These are phyloP conservation scores for Thunnus thynnus DNA, from an alignment of 2,113 vertebrate species.

Conservation along the genomic window DNA sequence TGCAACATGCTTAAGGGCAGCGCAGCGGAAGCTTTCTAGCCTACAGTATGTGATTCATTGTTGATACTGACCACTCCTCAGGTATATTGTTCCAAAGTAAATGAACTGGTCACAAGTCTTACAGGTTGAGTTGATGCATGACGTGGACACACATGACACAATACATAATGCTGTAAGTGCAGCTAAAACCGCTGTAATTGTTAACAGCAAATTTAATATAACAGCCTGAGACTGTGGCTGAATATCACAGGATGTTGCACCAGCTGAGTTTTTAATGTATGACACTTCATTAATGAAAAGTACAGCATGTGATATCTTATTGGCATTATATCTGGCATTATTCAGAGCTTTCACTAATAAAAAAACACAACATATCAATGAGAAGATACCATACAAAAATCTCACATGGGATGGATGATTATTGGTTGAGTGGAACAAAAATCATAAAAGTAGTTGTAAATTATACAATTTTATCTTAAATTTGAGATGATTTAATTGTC, in stretches of 20 bases:
- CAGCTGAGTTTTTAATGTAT: neutral
- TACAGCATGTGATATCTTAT: neutral
- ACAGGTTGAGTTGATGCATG: neutral
- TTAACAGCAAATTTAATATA: neutral
- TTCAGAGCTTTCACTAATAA: no score
- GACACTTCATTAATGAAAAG: neutral
- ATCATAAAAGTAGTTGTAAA: no score
- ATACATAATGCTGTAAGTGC: constrained; percentile 12
- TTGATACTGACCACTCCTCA: constrained; percentile 32
- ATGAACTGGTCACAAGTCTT: constrained; percentile 1
- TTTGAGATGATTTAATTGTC: no score
- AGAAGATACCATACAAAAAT: no score
- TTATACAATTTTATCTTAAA: no score
- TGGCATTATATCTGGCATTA: no score
- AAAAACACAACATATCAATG: no score
- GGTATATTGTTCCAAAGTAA: constrained; percentile 35
- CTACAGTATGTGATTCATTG: neutral
- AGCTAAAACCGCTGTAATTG: neutral
- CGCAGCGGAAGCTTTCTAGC: neutral
- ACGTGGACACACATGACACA: neutral
- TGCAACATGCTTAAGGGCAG: neutral
- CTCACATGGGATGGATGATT: no score
- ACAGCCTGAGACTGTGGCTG: neutral
- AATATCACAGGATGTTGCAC: neutral
- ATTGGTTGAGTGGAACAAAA: no score